Evolutionary conservation across 2,797 vertebrate genomes (phyloP).

Genomic region (Trematomus bernacchii): DNA sequence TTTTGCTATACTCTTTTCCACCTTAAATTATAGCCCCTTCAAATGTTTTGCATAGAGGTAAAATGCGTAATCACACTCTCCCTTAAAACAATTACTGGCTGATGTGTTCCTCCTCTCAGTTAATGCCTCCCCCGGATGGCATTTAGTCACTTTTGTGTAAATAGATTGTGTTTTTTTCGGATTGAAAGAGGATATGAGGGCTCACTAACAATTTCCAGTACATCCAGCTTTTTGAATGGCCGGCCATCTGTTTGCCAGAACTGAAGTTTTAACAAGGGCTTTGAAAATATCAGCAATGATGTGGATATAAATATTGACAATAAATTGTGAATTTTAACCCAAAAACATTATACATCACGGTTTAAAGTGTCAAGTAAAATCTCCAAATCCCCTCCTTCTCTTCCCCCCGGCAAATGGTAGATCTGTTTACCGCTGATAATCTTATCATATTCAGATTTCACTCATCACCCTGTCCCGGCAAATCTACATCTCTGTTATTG

Average conservation of each 20-base stretch:
- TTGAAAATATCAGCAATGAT: slow-evolving; percentile 16
- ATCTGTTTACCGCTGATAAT: slow-evolving; percentile 70
- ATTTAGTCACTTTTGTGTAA: slow-evolving; percentile 52
- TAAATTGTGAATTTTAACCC: not conserved
- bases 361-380: slow-evolving; percentile 21
- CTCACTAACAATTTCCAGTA: slow-evolving; percentile 16
- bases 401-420: slow-evolving; percentile 43
- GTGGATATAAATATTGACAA: slow-evolving; percentile 2
- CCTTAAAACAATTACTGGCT: slow-evolving; percentile 34
- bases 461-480: slow-evolving; percentile 42
- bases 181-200: slow-evolving; percentile 29
- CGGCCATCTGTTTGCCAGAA: slow-evolving; percentile 27
- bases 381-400: slow-evolving; percentile 27
- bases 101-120: slow-evolving; percentile 41
- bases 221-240: slow-evolving; percentile 2
- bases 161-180: slow-evolving; percentile 40
- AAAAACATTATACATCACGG: not conserved
- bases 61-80: slow-evolving; percentile 7
- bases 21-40: slow-evolving; percentile 47
- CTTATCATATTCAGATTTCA: slow-evolving; percentile 63
- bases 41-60: slow-evolving; percentile 20
- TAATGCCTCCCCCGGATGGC: slow-evolving; percentile 41
- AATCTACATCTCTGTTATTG: slow-evolving; percentile 45
- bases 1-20: slow-evolving; percentile 27
- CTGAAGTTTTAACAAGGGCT: slow-evolving; percentile 11